Conservation (phyloP, 2,797 vertebrate species). For the Lutjanus campechanus region DNA sequence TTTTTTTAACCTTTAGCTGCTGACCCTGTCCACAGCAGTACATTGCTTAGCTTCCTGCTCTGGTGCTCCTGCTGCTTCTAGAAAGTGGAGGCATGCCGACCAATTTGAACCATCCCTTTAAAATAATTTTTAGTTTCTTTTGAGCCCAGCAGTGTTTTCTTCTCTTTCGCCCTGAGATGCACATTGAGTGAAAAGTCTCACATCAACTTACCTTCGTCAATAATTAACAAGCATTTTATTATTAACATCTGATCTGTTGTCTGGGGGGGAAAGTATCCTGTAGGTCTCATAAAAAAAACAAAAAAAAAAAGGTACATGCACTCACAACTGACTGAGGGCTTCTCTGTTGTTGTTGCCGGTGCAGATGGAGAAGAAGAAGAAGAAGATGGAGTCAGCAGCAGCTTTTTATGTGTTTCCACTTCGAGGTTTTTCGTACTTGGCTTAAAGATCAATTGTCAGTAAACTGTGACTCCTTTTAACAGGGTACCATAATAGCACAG, state of each 20-base stretch:
- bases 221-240: conserved; percentile 59
- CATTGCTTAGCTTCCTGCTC: too few relatives aligned
- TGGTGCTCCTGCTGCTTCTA: too few relatives aligned
- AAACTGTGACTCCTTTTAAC: conserved; percentile 64
- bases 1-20: too few relatives aligned
- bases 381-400: conserved; percentile 17
- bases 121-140: conserved; percentile 29
- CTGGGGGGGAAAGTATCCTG: conserved; percentile 7
- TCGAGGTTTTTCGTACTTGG: conserved; percentile 36
- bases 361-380: not conserved
- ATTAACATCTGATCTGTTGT: conserved; percentile 28
- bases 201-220: conserved; percentile 17
- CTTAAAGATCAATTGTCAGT: conserved; percentile 51
- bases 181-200: conserved; percentile 29
- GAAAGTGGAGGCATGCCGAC: too few relatives aligned
- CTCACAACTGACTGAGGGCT: conserved; percentile 16
- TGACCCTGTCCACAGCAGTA: too few relatives aligned
- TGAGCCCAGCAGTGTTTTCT: conserved; percentile 46
- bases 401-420: conserved; percentile 35
- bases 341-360: not conserved
- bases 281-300: conserved; percentile 3
- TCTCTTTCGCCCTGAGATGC: conserved; percentile 6
- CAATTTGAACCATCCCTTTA: not conserved
- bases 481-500: conserved; percentile 37
- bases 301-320: conserved; percentile 15